Conservation (phyloP, 1,140 invertebrate species). For the Amphibalanus amphitrite region DNA sequence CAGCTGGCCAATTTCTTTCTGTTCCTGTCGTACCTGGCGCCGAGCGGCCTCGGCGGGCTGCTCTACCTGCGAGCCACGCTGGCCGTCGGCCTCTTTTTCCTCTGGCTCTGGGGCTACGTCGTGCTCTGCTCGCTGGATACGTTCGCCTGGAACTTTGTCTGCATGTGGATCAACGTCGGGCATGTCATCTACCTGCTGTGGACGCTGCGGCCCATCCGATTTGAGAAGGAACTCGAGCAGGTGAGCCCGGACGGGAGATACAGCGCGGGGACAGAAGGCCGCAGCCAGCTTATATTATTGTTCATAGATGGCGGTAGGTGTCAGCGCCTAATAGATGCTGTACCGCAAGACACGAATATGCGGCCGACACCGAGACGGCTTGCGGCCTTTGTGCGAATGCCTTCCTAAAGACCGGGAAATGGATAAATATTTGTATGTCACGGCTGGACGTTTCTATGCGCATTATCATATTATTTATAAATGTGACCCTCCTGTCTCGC, state of each 20-base stretch:
- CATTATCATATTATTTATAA: too few species aligned
- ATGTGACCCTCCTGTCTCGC: too few species aligned
- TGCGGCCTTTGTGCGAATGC: too few species aligned
- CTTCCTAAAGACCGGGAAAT: too few species aligned
- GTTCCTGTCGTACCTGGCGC: conserved; percentile 57
- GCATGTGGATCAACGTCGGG: conserved; percentile 61
- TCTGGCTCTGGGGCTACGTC: conserved; percentile 61
- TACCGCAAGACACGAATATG: too few species aligned
- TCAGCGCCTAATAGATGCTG: too few species aligned
- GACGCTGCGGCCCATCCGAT: conserved; percentile 59
- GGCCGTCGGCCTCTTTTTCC: conserved; percentile 55
- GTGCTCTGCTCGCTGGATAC: conserved; percentile 68
- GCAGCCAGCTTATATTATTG: too few species aligned
- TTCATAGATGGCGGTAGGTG: too few species aligned
- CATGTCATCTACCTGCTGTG: conserved; percentile 64
- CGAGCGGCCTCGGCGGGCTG: conserved; percentile 55
- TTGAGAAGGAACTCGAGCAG: conserved; percentile 68
- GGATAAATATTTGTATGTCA: too few species aligned
- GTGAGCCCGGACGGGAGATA: conserved; percentile 30
- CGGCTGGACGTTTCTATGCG: too few species aligned
- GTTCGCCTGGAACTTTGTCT: conserved; percentile 66
- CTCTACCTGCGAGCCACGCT: conserved; percentile 56
- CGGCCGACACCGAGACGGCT: too few species aligned
- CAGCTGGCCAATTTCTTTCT: conserved; percentile 64
- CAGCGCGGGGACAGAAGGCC: too few species aligned